Percentiles rank a stretch among this genome's conserved stretches.
Evolutionary conservation across 1,140 invertebrate species (phyloP).

Genomic region (Drosophila tsacasi): DNA sequence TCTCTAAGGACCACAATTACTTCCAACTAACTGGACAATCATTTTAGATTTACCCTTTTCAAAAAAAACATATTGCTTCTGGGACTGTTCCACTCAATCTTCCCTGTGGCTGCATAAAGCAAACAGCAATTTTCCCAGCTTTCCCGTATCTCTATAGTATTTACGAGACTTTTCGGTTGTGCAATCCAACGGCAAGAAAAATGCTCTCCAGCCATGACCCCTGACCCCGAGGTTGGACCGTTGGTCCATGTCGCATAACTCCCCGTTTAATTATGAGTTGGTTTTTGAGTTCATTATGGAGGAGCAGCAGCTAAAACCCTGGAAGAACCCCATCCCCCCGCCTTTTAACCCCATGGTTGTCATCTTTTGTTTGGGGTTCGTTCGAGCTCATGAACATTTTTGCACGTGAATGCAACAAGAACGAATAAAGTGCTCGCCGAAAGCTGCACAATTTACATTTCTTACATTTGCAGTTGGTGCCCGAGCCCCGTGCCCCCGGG

Average conservation of each 20-base stretch:
- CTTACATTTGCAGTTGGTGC: conserved; percentile 70
- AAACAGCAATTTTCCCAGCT: conserved; percentile 40
- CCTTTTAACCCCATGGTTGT: neutral
- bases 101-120: conserved; percentile 48
- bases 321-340: neutral
- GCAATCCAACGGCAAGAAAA: conserved; percentile 45
- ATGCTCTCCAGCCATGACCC: conserved; percentile 43
- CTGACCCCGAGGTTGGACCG: conserved; percentile 39
- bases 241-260: conserved; percentile 75
- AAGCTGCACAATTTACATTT: conserved; percentile 79
- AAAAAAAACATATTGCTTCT: conserved; percentile 44
- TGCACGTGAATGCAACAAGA: conserved; percentile 73
- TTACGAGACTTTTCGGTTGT: conserved; percentile 45
- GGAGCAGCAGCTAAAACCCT: conserved; percentile 34
- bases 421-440: conserved; percentile 61
- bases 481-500: neutral
- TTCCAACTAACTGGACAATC: conserved; percentile 27
- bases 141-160: conserved; percentile 20
- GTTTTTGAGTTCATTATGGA: conserved; percentile 77
- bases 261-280: conserved; percentile 81
- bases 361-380: conserved; percentile 35
- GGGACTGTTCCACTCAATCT: conserved; percentile 47
- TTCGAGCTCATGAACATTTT: conserved; percentile 72
- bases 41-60: conserved; percentile 12
- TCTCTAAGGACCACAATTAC: conserved; percentile 21